These are phyloP conservation scores for Ethmia dodecea DNA, from an alignment of 2,888 invertebrate species.

Conservation along the genomic window DNA sequence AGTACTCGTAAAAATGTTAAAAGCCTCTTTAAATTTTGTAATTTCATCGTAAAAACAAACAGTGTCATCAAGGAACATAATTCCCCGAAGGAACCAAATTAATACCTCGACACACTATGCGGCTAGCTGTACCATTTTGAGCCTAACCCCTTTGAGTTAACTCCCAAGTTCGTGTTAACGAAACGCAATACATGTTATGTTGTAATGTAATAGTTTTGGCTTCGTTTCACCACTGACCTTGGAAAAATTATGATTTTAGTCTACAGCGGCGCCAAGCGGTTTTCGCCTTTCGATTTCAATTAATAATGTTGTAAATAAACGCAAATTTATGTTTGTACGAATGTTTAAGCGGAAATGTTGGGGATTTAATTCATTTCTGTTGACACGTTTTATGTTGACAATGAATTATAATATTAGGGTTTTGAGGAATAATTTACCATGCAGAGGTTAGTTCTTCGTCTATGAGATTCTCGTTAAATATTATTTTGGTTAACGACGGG, in stretches of 20 bases:
- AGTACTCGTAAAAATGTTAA: constrained; percentile 4
- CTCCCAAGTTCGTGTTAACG: neutral
- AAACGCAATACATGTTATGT: neutral
- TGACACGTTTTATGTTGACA: constrained; percentile 6
- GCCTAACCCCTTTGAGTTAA: constrained; percentile 1
- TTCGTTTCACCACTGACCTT: constrained; percentile 5
- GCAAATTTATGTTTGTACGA: neutral
- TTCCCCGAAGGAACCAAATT: constrained; percentile 6
- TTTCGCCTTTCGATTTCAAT: neutral
- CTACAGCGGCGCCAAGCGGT: neutral
- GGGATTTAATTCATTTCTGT: constrained; percentile 6
- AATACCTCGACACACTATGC: constrained; percentile 2
- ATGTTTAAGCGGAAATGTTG: constrained; percentile 1
- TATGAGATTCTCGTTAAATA: neutral
- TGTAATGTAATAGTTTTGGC: constrained; percentile 6
- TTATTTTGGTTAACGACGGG: too few relatives aligned
- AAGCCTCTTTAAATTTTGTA: constrained; percentile 5
- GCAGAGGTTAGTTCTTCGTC: neutral
- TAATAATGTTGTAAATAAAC: neutral
- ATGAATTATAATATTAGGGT: constrained; percentile 5
- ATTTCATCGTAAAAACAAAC: constrained; percentile 7
- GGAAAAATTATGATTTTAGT: constrained; percentile 3
- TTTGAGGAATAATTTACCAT: constrained; percentile 3
- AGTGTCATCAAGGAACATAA: constrained; percentile 5
- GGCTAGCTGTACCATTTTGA: neutral